Evolutionary conservation across 92 coral and sea anemone genomes (phyloP), one percentile per base, ranked within the genome.

Genomic region (Plumapathes pennacea): DNA sequence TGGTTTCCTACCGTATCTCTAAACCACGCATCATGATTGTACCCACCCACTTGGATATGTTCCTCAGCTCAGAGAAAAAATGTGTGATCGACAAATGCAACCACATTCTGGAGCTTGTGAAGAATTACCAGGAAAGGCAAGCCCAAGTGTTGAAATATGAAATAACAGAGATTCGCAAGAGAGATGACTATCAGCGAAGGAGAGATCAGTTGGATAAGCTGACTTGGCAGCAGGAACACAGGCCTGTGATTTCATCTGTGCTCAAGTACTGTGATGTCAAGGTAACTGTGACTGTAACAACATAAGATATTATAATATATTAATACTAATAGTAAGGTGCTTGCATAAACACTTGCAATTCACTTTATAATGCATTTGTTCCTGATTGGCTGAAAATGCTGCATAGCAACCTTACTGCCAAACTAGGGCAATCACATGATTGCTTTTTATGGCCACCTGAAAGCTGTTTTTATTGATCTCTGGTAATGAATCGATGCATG

Each of bases 11-110:
- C 1, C 89, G 89, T 13, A 80, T 91, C 18, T 59, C 45, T 30
- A 70, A 72, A 40, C 96, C 96, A 11, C 71, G 92, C 23, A 55
- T 91, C 74, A 78, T 91, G 89, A 49, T 91, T 38, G 96, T 91
- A 1, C 86, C 90, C 1, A 91, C 97, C 7, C 97, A 91, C 29
- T 48, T 71, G 26, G 97, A 91, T 42, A 70, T 76, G 27, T 88
- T 88, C 22, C 50, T 29, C 2, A 56, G 56, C 18, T 29, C 22
- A 17, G 71, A 73, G 23, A 39, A 31, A 11, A 31, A 43, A 22
- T 34, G 49, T 24, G 76, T 64, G 11, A 27, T 25, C 8, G 54
- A 52, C 17, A 77, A 81, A 67, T 88, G 96, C 54, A 14, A 45
- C 5, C 85, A 91, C 64, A 88, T 88, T 57, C 28, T 91, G 79